Evolutionary conservation across 2,113 vertebrate species (phyloP).

Genomic region (Sturnira hondurensis): DNA sequence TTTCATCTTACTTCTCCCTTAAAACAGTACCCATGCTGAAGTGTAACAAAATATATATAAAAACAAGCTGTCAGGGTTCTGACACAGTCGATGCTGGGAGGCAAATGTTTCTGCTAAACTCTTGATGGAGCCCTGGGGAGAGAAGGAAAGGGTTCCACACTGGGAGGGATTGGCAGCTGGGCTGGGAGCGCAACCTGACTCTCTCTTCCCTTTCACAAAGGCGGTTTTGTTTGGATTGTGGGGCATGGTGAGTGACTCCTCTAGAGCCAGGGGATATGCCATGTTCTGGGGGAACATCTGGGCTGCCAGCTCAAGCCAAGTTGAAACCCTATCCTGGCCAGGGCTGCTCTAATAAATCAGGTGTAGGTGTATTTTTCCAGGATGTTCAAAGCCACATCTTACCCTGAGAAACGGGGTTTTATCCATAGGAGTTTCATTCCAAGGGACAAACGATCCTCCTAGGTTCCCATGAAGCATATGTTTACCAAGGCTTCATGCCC

Average conservation of each 20-base stretch:
- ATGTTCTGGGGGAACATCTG: conserved; percentile 78
- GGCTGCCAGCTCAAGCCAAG: conserved; percentile 69
- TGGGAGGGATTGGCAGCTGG: conserved; percentile 58
- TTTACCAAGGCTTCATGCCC: conserved; percentile 82
- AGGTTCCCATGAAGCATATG: conserved; percentile 70
- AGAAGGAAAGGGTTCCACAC: conserved; percentile 28
- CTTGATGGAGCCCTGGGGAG: conserved; percentile 61
- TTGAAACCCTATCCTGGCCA: conserved; percentile 80
- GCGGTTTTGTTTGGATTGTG: conserved; percentile 72
- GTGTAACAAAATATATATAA: conserved; percentile 67
- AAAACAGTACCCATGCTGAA: conserved; percentile 40
- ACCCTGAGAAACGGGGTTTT: conserved; percentile 77
- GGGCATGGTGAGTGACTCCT: conserved; percentile 67
- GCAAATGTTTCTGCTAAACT: conserved; percentile 65
- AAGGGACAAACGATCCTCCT: conserved; percentile 58
- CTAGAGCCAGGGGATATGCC: conserved; percentile 9
- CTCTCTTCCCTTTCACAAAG: conserved; percentile 71
- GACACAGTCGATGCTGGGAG: conserved; percentile 44
- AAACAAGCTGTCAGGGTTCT: conserved; percentile 68
- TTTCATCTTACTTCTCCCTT: conserved; percentile 19
- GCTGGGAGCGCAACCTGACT: conserved; percentile 50
- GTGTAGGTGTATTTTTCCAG: conserved; percentile 82
- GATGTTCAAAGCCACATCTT: conserved; percentile 84
- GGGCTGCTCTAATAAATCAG: conserved; percentile 79
- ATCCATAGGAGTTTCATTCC: conserved; percentile 76